A percentile compares a stretch with the other conserved stretches of the same genome.
phyloP scores from a whole-genome alignment of 2,888 invertebrate genomes.

The Cancer borealis region DNA sequence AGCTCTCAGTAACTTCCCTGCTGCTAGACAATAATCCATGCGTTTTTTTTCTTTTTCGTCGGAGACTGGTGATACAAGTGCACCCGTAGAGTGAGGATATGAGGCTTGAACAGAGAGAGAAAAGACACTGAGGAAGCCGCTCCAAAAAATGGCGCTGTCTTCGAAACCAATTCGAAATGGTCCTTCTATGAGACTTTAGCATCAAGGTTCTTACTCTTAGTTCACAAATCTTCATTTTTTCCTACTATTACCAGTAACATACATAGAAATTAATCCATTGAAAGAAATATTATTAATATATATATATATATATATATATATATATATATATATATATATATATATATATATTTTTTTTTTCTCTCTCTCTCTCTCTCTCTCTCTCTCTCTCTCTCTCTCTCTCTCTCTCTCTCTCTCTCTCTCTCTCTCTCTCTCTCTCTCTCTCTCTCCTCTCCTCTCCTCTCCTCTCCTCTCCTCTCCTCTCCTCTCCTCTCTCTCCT shows the following conservation, averaged over 20 bases:
- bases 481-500: neutral
- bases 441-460: neutral
- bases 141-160: neutral
- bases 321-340: too few species aligned
- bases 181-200: neutral
- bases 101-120: neutral
- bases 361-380: conserved; percentile 40
- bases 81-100: neutral
- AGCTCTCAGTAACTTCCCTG: neutral
- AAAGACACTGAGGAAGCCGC: neutral
- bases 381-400: conserved; percentile 40
- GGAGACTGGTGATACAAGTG: neutral
- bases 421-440: conserved; percentile 38
- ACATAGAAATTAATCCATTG: neutral
- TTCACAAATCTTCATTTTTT: neutral
- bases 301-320: too few species aligned
- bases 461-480: neutral
- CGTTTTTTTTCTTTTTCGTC: neutral
- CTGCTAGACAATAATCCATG: neutral
- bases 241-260: neutral
- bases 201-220: neutral
- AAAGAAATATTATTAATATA: neutral
- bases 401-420: conserved; percentile 33
- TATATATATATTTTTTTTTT: too few species aligned
- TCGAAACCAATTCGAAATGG: neutral